Evolutionary conservation across 2,888 invertebrate species (phyloP), one percentile per base, ranked within the genome.

Genomic region (Athripsodes cinereus): DNA sequence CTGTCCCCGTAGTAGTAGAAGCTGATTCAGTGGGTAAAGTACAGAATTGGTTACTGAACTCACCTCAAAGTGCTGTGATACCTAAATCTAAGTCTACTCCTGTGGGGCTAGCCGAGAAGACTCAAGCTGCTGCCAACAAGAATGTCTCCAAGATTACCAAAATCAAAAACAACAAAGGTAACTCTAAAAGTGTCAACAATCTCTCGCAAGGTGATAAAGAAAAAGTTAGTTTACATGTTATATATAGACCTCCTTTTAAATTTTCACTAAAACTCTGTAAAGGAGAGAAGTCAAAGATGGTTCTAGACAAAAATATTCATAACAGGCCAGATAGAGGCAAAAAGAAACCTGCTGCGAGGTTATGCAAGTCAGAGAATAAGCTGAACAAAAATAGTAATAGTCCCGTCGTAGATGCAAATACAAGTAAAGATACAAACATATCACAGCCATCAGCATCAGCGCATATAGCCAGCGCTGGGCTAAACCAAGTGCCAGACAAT

Each of bases 81-180:
- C 87, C 89, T 8, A 92, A 92, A 71, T 91, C 91, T 31, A 91
- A 92, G 70, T 92, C 91, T 1, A 91, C 90, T 1, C 91, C 92
- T 0, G 84, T 87, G 1, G 86, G 87, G 20, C 78, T 90, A 50
- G 82, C 83, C 1, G 81, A 82, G 65, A 72, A 79, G 62, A 66
- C 71, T 18, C 79, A 80, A 60, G 81, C 83, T 65, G 79, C 79
- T 44, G 79, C 83, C 1, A 78, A 76, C 57, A 72, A 74, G 58
- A 77, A 79, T 68, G 20, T 22, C 20, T 44, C 59, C 5, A 63
- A 63, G 54, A 66, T 68, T 2, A 74, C 78, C 21, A 74, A 80
- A 67, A 78, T 80, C 64, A 66, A 71, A 56, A 66, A 69, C n/a
- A 73, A 72, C 63, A 83, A 83, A 66, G 53, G 40, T 34, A 63